Conservation (phyloP, 1,140 invertebrate species). For the Temnothorax nylanderi region DNA sequence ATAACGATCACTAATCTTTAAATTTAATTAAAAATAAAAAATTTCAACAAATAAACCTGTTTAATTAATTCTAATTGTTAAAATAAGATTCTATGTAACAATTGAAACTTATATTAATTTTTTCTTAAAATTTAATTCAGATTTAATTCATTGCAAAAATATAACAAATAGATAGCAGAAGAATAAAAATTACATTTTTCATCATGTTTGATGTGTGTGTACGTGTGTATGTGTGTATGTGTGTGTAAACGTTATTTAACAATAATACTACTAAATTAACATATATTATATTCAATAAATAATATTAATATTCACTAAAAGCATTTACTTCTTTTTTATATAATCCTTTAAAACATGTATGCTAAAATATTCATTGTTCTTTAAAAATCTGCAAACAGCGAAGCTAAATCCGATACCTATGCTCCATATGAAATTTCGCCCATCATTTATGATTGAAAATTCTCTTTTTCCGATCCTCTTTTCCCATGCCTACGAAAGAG, state of each 20-base stretch:
- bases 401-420: background rate
- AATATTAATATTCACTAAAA: background rate
- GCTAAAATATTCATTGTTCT: conserved; percentile 14
- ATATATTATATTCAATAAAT: background rate
- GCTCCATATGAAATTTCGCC: background rate
- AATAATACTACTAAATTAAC: background rate
- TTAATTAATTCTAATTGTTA: no score
- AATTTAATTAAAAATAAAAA: background rate
- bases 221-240: no score
- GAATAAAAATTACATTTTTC: no score
- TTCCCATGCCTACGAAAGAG: background rate
- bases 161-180: no score
- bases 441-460: background rate
- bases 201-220: no score
- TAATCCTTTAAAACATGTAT: background rate
- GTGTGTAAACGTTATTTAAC: no score
- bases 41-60: background rate
- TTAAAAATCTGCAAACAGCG: background rate
- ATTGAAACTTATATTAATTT: no score
- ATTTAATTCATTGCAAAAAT: background rate
- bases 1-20: background rate
- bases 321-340: background rate
- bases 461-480: background rate
- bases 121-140: background rate
- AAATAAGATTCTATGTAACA: no score